Base-by-base conservation (phyloP, 2,113 vertebrate genomes). In the Aleadryas rufinucha region DNA sequence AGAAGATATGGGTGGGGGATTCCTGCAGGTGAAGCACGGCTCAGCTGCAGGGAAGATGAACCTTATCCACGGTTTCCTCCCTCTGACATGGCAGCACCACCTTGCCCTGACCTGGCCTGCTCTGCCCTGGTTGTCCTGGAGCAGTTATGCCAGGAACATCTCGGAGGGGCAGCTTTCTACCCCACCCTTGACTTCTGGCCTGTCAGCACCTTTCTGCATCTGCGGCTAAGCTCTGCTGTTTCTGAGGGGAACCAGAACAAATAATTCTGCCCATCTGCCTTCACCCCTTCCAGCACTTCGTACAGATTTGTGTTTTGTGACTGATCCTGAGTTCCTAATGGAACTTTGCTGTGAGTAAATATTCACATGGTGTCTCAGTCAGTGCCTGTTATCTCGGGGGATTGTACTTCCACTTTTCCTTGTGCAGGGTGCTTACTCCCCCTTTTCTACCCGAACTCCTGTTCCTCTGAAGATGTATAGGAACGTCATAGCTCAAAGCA, bases 1-100 rank as follows among this genome's bases (percentile, higher is more conserved):
- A 60, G 80, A 22, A 69, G 68, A 18, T 9, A 35, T 0, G 0
- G 41, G 31, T 2, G 1, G 71, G 24, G 5, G 15, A n/a, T 31
- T 85, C 33, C 59, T 68, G 76, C 71, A 78, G 72, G 45, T 81
- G 87, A 81, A 44, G 17, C 0, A 2, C 7, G 19, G 87, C 64
- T 82, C 70, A 33, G 20, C 2, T 19, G 44, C 6, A 22, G 30
- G 37, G 54, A 75, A 27, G n/a, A 30, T 27, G 22, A 79, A 52
- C 28, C 20, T 53, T 74, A 26, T 16, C 6, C 10, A 6, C 0
- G 2, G 28, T 60, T 42, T 57, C 20, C 69, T 3, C 45, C 18
- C n/a, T 45, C 41, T 35, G 23, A 13, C 3, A 16, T 30, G 75
- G 18, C 56, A 91, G 49, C 66, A 80, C 9, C 37, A 24, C n/a